phyloP scores from a whole-genome alignment of 2,888 invertebrate species.

The Digitonthophagus gazella region DNA sequence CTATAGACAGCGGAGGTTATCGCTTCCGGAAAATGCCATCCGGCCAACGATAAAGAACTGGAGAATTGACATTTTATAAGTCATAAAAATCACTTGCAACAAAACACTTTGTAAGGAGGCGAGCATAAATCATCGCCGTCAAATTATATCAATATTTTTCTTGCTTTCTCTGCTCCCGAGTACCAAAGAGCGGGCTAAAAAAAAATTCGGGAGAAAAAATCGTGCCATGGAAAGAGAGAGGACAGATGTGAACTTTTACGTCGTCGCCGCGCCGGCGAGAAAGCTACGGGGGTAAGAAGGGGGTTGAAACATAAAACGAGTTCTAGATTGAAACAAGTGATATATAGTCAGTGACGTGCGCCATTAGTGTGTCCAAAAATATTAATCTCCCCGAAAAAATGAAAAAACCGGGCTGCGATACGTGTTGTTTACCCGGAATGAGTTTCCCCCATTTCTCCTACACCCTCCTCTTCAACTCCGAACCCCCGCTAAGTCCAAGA shows the following conservation, averaged over 20 bases:
- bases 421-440: constrained; percentile 39
- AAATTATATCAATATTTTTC: constrained; percentile 41
- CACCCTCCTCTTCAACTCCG: constrained; percentile 6
- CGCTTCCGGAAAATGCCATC: constrained; percentile 27
- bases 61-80: constrained; percentile 47
- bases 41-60: constrained; percentile 43
- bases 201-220: constrained; percentile 37
- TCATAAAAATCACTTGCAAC: constrained; percentile 50
- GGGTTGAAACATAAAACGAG: constrained; percentile 53
- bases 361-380: constrained; percentile 56
- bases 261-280: not conserved
- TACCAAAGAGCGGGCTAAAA: not conserved
- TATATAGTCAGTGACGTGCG: constrained; percentile 55
- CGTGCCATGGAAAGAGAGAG: not conserved
- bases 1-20: constrained; percentile 26
- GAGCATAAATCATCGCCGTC: constrained; percentile 44
- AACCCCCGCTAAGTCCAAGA: constrained; percentile 15
- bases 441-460: constrained; percentile 30
- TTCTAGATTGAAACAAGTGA: constrained; percentile 55
- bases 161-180: constrained; percentile 1
- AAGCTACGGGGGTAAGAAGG: constrained; percentile 28
- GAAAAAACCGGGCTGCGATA: constrained; percentile 46
- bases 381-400: constrained; percentile 54
- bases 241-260: not conserved
- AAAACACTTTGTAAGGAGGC: constrained; percentile 47